Percentiles rank a stretch among this genome's conserved stretches.
phyloP scores from a whole-genome alignment of 2,888 invertebrate species.

The Nymphalis c-album region DNA sequence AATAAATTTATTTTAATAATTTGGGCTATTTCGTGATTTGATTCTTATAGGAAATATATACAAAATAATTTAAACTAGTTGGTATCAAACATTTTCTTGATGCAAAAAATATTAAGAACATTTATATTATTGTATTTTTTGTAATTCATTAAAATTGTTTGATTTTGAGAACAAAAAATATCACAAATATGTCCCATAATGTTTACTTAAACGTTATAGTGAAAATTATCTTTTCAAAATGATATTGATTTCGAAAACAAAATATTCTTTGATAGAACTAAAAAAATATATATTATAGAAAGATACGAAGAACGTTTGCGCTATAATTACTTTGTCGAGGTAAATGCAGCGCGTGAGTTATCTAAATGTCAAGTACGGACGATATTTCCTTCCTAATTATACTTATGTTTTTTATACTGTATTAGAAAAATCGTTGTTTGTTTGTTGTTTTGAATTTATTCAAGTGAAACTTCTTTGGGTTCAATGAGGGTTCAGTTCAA shows the following conservation, averaged over 20 bases:
- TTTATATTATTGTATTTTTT: too few relatives aligned
- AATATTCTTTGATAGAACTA: slow-evolving; percentile 3
- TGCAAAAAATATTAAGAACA: too few relatives aligned
- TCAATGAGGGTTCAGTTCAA: too few relatives aligned
- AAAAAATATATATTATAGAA: slow-evolving; percentile 27
- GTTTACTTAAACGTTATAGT: too few relatives aligned
- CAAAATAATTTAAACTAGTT: too few relatives aligned
- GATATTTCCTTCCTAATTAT: slow-evolving; percentile 50
- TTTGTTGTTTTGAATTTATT: slow-evolving; percentile 13
- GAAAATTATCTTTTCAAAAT: neutral
- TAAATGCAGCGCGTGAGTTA: slow-evolving; percentile 41
- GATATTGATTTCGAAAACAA: neutral
- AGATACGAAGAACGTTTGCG: slow-evolving; percentile 31
- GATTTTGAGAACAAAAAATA: too few relatives aligned
- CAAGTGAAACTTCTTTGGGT: neutral
- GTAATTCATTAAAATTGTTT: too few relatives aligned
- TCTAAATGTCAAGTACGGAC: slow-evolving; percentile 57
- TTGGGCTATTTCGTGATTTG: too few relatives aligned
- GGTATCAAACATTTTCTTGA: too few relatives aligned
- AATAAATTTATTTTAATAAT: too few relatives aligned
- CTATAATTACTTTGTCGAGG: slow-evolving; percentile 40
- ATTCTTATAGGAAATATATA: too few relatives aligned
- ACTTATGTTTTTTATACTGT: slow-evolving; percentile 40
- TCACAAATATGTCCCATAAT: too few relatives aligned
- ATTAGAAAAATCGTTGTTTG: slow-evolving; percentile 34